phyloP scores from a whole-genome alignment of 2,888 invertebrate genomes.

The Hetaerina titia region DNA sequence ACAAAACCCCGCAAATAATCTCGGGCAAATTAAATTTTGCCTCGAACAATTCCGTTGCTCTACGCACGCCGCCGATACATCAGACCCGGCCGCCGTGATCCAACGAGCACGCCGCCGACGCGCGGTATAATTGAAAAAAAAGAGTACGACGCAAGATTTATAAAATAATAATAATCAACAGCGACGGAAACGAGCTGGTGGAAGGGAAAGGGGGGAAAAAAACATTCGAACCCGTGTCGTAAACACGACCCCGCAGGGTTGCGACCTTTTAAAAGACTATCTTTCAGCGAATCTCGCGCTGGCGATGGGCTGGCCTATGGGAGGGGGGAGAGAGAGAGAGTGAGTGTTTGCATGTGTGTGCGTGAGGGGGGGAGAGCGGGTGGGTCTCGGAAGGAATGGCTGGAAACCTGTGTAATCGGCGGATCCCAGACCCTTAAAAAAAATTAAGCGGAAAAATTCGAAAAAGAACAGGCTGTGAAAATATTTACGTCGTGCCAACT shows the following conservation, averaged over 20 bases:
- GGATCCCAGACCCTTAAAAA: not conserved
- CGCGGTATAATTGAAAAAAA: too few relatives aligned
- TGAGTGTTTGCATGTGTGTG: not conserved
- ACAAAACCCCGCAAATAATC: too few relatives aligned
- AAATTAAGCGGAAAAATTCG: not conserved
- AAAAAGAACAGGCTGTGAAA: not conserved
- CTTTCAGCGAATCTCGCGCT: constrained; percentile 4
- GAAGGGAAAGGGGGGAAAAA: not conserved
- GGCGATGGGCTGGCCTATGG: not conserved
- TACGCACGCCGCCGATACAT: too few relatives aligned
- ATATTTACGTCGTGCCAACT: constrained; percentile 10
- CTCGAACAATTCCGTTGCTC: too few relatives aligned
- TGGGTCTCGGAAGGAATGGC: not conserved
- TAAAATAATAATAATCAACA: not conserved
- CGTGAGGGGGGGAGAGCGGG: not conserved
- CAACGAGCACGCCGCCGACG: too few relatives aligned
- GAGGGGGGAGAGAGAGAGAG: not conserved
- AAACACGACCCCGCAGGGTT: not conserved
- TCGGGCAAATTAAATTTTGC: too few relatives aligned
- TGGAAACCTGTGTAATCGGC: not conserved
- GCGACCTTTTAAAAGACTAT: not conserved
- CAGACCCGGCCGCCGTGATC: too few relatives aligned
- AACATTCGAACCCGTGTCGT: not conserved
- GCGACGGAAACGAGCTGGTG: not conserved
- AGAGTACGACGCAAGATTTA: not conserved